Evolutionary conservation across 1,140 invertebrate genomes (phyloP).

Genomic region (Pseudomyrmex pallidus): DNA sequence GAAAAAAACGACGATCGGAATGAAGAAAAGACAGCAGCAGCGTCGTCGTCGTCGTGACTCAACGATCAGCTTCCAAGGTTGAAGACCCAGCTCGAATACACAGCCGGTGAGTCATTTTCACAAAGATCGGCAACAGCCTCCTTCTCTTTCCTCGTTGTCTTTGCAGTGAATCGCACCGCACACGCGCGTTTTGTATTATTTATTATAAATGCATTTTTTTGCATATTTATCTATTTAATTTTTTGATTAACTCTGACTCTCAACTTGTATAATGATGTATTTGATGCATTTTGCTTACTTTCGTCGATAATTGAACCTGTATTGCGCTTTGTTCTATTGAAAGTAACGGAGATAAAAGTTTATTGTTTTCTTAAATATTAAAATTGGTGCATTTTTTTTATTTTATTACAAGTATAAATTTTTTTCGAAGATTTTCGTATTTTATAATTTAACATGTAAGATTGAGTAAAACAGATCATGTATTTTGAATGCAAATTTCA

Average conservation of each 20-base stretch:
- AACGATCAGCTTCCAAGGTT: conserved; percentile 60
- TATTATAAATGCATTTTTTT: background rate
- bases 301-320: background rate
- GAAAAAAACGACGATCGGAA: conserved; percentile 46
- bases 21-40: conserved; percentile 65
- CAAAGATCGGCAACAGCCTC: conserved; percentile 34
- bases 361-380: background rate
- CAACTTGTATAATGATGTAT: background rate
- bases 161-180: background rate
- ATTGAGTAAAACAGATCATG: too few species aligned
- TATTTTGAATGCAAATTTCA: too few species aligned
- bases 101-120: conserved; percentile 75
- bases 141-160: background rate
- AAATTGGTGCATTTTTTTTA: background rate
- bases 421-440: too few species aligned
- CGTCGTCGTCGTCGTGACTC: conserved; percentile 63
- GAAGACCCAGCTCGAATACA: conserved; percentile 69
- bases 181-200: background rate
- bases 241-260: background rate
- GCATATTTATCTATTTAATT: background rate
- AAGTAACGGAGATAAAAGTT: background rate
- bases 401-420: too few species aligned
- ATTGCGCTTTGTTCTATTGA: background rate
- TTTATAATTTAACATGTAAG: too few species aligned
- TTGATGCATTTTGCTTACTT: background rate